Percentiles rank a stretch among this genome's conserved stretches.
Evolutionary conservation across 2,888 invertebrate genomes (phyloP).

Genomic region (Drosophila parthenogenetica): DNA sequence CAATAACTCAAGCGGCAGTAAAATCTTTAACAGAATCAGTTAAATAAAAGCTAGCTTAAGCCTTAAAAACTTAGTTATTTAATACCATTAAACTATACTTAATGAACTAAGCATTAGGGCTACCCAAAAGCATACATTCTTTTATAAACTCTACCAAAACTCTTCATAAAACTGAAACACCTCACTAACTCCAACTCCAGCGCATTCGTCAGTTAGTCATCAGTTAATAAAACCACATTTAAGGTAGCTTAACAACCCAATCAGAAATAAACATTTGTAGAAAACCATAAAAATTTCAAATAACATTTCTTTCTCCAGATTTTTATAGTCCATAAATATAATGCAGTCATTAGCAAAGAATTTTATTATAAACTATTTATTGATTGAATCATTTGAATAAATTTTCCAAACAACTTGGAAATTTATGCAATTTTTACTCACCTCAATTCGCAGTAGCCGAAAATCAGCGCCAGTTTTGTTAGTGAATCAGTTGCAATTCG

Average conservation of each 20-base stretch:
- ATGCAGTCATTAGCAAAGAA: conserved; percentile 27
- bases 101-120: no score
- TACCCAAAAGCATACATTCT: no score
- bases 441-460: conserved; percentile 56
- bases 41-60: no score
- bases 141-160: neutral
- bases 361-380: conserved; percentile 21
- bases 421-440: conserved; percentile 43
- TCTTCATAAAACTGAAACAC: neutral
- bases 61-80: no score
- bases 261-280: conserved; percentile 5
- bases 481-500: conserved; percentile 42
- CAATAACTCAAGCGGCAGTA: no score
- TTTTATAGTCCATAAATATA: conserved; percentile 18
- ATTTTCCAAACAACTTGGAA: neutral
- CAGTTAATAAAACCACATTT: conserved; percentile 30
- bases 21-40: no score
- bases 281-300: conserved; percentile 30
- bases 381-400: conserved; percentile 12
- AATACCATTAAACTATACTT: no score
- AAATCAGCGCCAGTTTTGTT: conserved; percentile 36
- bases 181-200: neutral
- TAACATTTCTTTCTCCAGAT: conserved; percentile 10
- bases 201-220: conserved; percentile 28
- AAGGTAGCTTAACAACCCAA: conserved; percentile 35